A percentile compares a stretch with the other conserved stretches of the same genome.
Conservation (phyloP, 2,797 vertebrate species). For the Catostomus latipinnis region DNA sequence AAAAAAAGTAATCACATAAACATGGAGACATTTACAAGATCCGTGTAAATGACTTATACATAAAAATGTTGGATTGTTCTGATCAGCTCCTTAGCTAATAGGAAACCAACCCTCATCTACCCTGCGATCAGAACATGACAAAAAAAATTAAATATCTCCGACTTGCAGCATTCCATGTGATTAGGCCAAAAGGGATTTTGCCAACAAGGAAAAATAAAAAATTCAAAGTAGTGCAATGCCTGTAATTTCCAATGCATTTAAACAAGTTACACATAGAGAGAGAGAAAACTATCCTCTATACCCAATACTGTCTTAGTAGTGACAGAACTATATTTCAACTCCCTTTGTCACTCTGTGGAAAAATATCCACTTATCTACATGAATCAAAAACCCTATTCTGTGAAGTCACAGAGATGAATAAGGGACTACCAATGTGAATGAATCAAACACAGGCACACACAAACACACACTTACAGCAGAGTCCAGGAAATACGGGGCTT, state of each 20-base stretch:
- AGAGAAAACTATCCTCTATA: conserved; percentile 50
- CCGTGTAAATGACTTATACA: conserved; percentile 50
- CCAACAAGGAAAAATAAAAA: conserved; percentile 51
- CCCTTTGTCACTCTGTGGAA: conserved; percentile 57
- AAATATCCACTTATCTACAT: conserved; percentile 47
- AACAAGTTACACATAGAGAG: conserved; percentile 54
- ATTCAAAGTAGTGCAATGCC: conserved; percentile 69
- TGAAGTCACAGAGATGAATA: conserved; percentile 40
- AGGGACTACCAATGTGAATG: conserved; percentile 43
- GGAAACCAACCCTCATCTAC: conserved; percentile 50
- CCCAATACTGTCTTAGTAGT: conserved; percentile 63
- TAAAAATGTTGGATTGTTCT: conserved; percentile 41
- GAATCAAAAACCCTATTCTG: conserved; percentile 51
- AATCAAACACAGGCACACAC: conserved; percentile 18
- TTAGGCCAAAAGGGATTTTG: conserved; percentile 54
- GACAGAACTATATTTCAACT: conserved; percentile 49
- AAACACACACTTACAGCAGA: conserved; percentile 34
- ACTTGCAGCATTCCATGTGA: conserved; percentile 57
- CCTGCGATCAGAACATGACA: conserved; percentile 48
- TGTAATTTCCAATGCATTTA: conserved; percentile 63
- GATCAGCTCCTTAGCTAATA: conserved; percentile 33
- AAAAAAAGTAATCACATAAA: conserved; percentile 46
- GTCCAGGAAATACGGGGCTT: conserved; percentile 31
- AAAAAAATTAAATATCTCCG: conserved; percentile 27
- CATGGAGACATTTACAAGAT: conserved; percentile 36